These are phyloP conservation scores for Mus spicilegus DNA, from an alignment of 2,113 vertebrate genomes.

Conservation along the genomic window DNA sequence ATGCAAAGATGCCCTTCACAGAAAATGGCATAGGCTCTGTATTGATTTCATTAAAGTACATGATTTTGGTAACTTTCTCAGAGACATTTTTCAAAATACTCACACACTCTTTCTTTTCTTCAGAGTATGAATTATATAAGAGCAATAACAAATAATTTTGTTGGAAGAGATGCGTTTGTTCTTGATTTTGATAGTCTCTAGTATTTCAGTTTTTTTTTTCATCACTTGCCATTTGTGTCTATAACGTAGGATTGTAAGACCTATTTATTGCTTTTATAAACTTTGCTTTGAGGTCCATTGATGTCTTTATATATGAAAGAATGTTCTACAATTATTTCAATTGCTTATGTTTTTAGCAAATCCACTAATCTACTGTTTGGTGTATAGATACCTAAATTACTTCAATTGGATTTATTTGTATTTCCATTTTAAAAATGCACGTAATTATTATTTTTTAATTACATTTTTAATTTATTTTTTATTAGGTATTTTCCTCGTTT, in stretches of 20 bases:
- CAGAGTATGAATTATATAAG: background rate
- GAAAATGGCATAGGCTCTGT: background rate
- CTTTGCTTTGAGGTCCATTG: background rate
- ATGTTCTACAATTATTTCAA: background rate
- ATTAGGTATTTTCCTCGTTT: too few species aligned
- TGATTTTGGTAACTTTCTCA: background rate
- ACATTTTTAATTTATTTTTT: too few species aligned
- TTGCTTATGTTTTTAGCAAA: constrained; percentile 5
- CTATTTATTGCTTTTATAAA: background rate
- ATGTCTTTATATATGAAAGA: background rate
- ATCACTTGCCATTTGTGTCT: background rate
- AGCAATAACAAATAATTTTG: background rate
- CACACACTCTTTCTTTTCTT: background rate
- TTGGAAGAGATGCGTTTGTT: background rate
- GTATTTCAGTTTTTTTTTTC: background rate
- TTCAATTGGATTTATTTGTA: background rate
- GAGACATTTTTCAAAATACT: constrained; percentile 17
- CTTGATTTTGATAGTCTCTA: background rate
- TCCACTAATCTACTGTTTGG: background rate
- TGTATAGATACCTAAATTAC: background rate
- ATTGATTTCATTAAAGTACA: background rate
- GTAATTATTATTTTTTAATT: background rate
- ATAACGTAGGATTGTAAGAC: background rate
- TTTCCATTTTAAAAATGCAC: background rate
- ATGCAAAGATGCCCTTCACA: background rate